A percentile compares a stretch with the other conserved stretches of the same genome.
Evolutionary conservation across 2,797 vertebrate genomes (phyloP).

Genomic region (Gymnoscopelus braueri): DNA sequence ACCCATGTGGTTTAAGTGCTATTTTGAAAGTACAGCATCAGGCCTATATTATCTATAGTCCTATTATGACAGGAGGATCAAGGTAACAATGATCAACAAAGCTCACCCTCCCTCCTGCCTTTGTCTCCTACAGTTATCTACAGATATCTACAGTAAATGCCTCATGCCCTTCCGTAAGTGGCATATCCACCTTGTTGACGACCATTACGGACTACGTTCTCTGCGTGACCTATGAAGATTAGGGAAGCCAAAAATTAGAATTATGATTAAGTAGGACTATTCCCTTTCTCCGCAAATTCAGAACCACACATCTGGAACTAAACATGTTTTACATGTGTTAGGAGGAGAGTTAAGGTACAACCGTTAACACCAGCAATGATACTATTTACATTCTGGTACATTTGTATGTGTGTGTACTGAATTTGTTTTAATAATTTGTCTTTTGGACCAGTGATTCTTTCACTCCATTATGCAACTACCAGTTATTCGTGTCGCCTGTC

Average conservation of each 20-base stretch:
- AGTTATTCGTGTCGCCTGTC: constrained; percentile 26
- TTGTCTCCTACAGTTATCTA: constrained; percentile 60
- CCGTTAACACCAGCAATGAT: constrained; percentile 33
- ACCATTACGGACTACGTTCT: constrained; percentile 58
- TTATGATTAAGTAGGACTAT: constrained; percentile 33
- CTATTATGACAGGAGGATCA: constrained; percentile 59
- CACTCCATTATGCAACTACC: constrained; percentile 7
- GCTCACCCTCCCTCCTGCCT: constrained; percentile 22
- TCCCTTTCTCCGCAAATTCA: constrained; percentile 22
- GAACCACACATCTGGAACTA: constrained; percentile 10
- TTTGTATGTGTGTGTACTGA: constrained; percentile 23
- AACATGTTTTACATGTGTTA: constrained; percentile 29
- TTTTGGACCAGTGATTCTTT: constrained; percentile 22
- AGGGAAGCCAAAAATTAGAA: constrained; percentile 39
- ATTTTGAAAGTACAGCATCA: constrained; percentile 73
- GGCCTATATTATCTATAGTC: constrained; percentile 68
- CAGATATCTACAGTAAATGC: constrained; percentile 71
- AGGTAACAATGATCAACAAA: constrained; percentile 64
- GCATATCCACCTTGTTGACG: constrained; percentile 39
- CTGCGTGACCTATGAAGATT: constrained; percentile 39
- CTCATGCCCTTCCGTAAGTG: constrained; percentile 38
- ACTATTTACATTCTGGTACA: constrained; percentile 31
- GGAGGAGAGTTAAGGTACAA: constrained; percentile 14
- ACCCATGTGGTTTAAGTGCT: constrained; percentile 80
- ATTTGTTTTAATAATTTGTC: constrained; percentile 3